phyloP scores from a whole-genome alignment of 2,888 invertebrate species.

The Geotrupes spiniger region DNA sequence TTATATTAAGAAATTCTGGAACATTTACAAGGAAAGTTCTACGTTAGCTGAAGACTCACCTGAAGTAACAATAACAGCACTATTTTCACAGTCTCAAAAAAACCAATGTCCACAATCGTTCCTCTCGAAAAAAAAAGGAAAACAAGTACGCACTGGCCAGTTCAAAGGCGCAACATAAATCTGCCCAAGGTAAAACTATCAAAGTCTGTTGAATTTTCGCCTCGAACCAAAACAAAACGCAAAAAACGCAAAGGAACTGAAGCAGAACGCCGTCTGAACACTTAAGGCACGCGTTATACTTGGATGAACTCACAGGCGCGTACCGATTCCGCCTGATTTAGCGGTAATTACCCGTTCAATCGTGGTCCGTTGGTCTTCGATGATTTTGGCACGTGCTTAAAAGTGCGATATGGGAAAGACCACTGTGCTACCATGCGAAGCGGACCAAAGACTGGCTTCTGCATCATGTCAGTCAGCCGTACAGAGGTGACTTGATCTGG shows the following conservation, averaged over 20 bases:
- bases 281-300: conserved; percentile 34
- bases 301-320: conserved; percentile 41
- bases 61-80: too few relatives aligned
- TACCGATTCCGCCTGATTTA: conserved; percentile 47
- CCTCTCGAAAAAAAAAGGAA: too few relatives aligned
- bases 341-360: conserved; percentile 46
- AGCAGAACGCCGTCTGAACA: conserved; percentile 24
- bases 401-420: conserved; percentile 40
- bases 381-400: conserved; percentile 41
- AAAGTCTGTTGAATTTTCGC: too few relatives aligned
- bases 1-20: too few relatives aligned
- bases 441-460: conserved; percentile 48
- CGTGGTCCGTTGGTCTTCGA: conserved; percentile 45
- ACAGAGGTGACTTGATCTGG: conserved; percentile 50
- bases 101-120: too few relatives aligned
- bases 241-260: background rate
- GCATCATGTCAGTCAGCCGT: conserved; percentile 48
- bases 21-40: too few relatives aligned
- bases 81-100: too few relatives aligned
- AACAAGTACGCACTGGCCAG: too few relatives aligned
- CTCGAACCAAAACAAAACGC: too few relatives aligned
- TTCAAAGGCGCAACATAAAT: too few relatives aligned
- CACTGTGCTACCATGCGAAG: conserved; percentile 47
- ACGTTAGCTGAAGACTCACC: too few relatives aligned
- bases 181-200: too few relatives aligned